phyloP scores from a whole-genome alignment of 2,888 invertebrate genomes.

The Scaptomyza flava region DNA sequence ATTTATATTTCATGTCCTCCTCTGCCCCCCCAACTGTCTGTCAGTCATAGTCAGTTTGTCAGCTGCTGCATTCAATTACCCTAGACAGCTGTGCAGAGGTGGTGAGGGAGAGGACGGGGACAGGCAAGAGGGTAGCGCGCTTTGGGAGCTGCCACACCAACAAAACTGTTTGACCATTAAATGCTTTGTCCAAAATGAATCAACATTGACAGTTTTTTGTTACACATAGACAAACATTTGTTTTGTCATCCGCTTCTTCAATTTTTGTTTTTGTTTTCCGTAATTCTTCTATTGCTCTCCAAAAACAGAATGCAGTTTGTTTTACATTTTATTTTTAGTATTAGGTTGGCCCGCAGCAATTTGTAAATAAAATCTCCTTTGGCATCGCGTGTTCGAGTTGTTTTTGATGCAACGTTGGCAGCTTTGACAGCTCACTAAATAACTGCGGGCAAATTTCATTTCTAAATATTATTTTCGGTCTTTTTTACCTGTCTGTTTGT shows the following conservation, averaged over 20 bases:
- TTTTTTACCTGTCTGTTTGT: background rate
- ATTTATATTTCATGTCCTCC: background rate
- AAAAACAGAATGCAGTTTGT: slow-evolving; percentile 7
- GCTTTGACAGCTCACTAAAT: slow-evolving; percentile 51
- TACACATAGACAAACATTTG: slow-evolving; percentile 37
- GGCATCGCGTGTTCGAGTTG: slow-evolving; percentile 35
- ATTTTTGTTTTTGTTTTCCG: slow-evolving; percentile 12
- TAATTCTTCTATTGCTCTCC: slow-evolving; percentile 7
- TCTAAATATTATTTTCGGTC: slow-evolving; percentile 5
- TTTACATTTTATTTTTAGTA: slow-evolving; percentile 4
- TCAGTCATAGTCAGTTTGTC: slow-evolving; percentile 49
- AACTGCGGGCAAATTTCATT: slow-evolving; percentile 18
- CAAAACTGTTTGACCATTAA: slow-evolving; percentile 67
- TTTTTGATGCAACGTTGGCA: slow-evolving; percentile 45
- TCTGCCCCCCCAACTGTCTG: slow-evolving; percentile 33
- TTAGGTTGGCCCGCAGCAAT: slow-evolving; percentile 17
- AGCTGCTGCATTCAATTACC: slow-evolving; percentile 64
- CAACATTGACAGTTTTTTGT: slow-evolving; percentile 55
- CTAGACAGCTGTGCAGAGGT: slow-evolving; percentile 32
- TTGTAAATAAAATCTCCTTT: slow-evolving; percentile 38
- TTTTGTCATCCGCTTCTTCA: slow-evolving; percentile 13
- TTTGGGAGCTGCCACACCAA: slow-evolving; percentile 1
- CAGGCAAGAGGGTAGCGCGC: background rate
- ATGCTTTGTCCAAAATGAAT: slow-evolving; percentile 60
- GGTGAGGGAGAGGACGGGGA: background rate